These are phyloP conservation scores for Hippopotamyrus pictus DNA, from an alignment of 2,797 vertebrate species.

Conservation along the genomic window DNA sequence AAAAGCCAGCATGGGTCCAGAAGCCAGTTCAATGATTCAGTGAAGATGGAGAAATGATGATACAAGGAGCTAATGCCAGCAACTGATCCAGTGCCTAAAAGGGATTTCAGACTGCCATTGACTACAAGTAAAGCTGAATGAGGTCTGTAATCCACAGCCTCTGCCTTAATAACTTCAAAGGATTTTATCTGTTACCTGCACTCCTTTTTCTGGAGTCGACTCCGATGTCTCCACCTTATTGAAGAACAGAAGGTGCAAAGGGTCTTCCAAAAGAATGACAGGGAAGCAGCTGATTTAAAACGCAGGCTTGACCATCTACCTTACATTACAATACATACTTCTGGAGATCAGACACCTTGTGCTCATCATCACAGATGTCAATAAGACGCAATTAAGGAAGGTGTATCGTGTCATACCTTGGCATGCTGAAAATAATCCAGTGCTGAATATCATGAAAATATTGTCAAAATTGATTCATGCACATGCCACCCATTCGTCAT, in stretches of 20 bases:
- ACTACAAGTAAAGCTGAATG: background rate
- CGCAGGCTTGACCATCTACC: background rate
- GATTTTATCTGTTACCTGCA: background rate
- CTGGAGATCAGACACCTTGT: background rate
- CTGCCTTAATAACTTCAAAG: background rate
- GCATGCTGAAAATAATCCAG: background rate
- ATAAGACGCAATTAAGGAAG: background rate
- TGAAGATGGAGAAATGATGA: background rate
- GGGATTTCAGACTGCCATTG: background rate
- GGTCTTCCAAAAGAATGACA: background rate
- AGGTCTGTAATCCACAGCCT: background rate
- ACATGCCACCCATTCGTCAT: background rate
- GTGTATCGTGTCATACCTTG: background rate
- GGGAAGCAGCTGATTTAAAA: background rate
- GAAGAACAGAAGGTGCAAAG: background rate
- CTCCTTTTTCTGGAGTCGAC: background rate
- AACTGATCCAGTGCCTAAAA: background rate
- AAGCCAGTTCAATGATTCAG: background rate
- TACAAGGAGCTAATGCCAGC: background rate
- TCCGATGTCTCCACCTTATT: background rate
- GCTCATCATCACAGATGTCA: background rate
- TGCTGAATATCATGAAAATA: background rate
- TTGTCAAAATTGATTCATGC: background rate
- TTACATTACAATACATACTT: background rate
- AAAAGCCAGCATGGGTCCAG: background rate